Evolutionary conservation across 1,140 invertebrate genomes (phyloP), one percentile per base, ranked within the genome.

Genomic region (Palaemon carinicauda): DNA sequence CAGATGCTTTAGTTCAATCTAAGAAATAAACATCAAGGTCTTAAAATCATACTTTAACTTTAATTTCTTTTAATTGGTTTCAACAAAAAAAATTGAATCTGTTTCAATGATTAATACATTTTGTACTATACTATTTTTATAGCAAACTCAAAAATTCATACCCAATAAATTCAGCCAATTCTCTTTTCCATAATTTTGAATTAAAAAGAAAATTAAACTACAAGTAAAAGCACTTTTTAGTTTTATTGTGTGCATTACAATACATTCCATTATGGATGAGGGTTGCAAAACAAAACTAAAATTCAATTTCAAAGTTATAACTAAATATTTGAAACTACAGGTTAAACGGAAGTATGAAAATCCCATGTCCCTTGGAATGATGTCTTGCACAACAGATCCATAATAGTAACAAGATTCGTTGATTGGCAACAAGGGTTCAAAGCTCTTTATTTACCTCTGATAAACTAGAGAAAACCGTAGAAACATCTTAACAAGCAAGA

Each of bases 171-270:
- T 41, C 0, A 5, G 12, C 1, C 41, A 9, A 3, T 4, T 12
- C 5, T 41, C 7, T 12, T 41, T 41, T 41, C 41, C 41, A 41
- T 41, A 9, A 41, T 9, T 3, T 41, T 41, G 12, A 7, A 41
- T 41, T 41, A 9, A 12, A 41, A 0, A 4, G 41, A 41, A 41
- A 41, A 41, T 41, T 5, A 41, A 41, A 41, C 41, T 12, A 41
- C 1, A 29, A 60, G 51, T 14, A 65, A 24, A 86, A 80, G 78
- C 77, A 80, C 51, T 86, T 86, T 86, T 83, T 31, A 69, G 52
- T 75, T 83, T 75, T 85, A 86, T 86, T 86, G 78, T 86, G 83
- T 86, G 83, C 83, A 86, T 86, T 86, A 86, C 83, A 86, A 80
- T 86, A 86, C 83, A 86, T 86, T 86, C 83, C 83, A 86, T 80